Evolutionary conservation across 23 tunicate species (phyloP), one percentile per base, ranked within the genome.

Genomic region (Trididemnum nubilum): DNA sequence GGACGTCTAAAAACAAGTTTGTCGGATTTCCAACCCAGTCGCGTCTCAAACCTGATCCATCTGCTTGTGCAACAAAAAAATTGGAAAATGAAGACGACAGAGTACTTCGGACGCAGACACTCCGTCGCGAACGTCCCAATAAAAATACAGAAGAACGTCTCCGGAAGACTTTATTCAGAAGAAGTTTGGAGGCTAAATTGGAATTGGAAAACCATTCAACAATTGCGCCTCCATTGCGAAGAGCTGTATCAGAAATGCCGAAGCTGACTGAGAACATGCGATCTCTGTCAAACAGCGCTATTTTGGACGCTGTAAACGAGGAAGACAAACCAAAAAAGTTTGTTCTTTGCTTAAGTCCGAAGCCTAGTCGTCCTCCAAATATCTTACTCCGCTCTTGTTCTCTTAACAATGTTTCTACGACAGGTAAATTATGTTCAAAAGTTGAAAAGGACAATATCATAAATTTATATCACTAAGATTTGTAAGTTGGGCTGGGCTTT

Each of bases 181-280:
- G 67, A 61, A 61, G 67, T n/a, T 61, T 61, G n/a, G 67, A 24
- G 29, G 29, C 67, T 3, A 61, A 61, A 24, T n/a, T 61, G 22
- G 67, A 61, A 61, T 12, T 21, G n/a, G 67, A 61, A 61, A 15
- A 24, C 26, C 28, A 61, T 12, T 15, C 4, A 3, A 21, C 5
- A 12, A n/a, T 26, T 12, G 28, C 67, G n/a, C 67, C 26, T 22
- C 5, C n/a, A 26, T 24, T 61, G 3, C 67, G 67, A 22, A 61
- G 29, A 61, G 26, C 26, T 21, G 26, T 61, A 12, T 21, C 67
- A 61, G 26, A 21, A 61, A 5, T 12, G 29, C 3, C 67, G 4
- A 15, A 3, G 67, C 67, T 61, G 18, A 24, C 67, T 22, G 29
- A 61, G 4, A 61, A 15, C 67, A 61, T 12, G n/a, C 18, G 67